Conservation (phyloP, 2,888 invertebrate species). For the Drosophila aldrichi region DNA sequence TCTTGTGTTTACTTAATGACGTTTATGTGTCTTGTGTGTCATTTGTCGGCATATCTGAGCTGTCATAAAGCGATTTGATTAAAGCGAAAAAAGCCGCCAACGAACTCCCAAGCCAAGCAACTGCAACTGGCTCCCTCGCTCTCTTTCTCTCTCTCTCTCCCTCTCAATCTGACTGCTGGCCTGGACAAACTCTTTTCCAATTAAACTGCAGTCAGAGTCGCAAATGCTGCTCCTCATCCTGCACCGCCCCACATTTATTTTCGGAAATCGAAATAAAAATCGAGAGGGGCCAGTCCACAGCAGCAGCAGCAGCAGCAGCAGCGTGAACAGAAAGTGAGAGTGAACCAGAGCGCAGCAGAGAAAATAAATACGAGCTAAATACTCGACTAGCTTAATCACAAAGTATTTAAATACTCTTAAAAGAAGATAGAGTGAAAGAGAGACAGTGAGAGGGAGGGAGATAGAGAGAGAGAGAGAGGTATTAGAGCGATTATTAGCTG, state of each 20-base stretch:
- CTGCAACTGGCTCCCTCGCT: constrained; percentile 34
- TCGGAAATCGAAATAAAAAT: constrained; percentile 76
- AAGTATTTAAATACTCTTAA: constrained; percentile 30
- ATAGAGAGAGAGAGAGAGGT: no score
- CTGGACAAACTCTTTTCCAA: constrained; percentile 65
- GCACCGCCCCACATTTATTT: constrained; percentile 71
- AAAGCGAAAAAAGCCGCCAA: constrained; percentile 76
- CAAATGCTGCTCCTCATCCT: constrained; percentile 43
- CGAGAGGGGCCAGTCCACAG: constrained; percentile 9
- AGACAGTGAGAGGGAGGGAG: no score
- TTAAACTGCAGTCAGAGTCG: constrained; percentile 69
- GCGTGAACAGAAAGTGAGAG: constrained; percentile 52
- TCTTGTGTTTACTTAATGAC: constrained; percentile 72
- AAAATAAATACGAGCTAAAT: constrained; percentile 4
- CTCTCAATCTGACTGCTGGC: neutral
- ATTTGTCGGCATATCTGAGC: constrained; percentile 77
- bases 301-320: constrained; percentile 1
- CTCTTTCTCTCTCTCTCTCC: neutral
- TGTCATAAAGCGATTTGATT: constrained; percentile 83
- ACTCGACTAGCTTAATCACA: neutral
- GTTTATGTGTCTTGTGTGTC: constrained; percentile 77
- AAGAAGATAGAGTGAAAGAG: no score
- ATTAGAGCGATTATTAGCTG: no score
- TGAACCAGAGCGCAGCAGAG: constrained; percentile 20
- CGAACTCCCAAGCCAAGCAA: constrained; percentile 42